Base-by-base conservation (phyloP, 2,113 vertebrate genomes). In the Microtus pennsylvanicus region DNA sequence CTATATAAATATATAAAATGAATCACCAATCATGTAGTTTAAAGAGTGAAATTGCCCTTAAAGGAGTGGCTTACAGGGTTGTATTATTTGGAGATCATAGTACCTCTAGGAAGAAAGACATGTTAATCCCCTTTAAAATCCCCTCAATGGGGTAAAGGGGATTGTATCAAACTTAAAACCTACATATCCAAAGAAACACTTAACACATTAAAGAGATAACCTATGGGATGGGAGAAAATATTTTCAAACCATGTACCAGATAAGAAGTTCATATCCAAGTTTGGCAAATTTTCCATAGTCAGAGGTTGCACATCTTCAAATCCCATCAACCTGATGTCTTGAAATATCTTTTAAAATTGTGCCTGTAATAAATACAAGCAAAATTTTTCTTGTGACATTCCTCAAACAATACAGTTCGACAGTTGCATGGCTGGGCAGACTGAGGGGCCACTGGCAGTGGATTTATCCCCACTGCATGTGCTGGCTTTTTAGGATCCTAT, bases 61-160 rank as follows among this genome's bases (percentile, higher is more conserved):
- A 55, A 81, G 28, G 30, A 52, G 50, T 81, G 52, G 52, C 4
- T 17, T 10, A n/a, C 10, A 81, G 33, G 30, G 10, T 58, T 35
- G 9, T 58, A 58, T 81, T 81, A n/a, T 21, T 22, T 81, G 52
- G 11, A n/a, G 21, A n/a, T 58, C 19, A 58, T 58, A n/a, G 78
- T 55, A 58, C 78, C 77, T 52, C 47, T 52, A 50, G 30, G 47
- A 80, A 35, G 28, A 11, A 52, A 50, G 70, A 33, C 87, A 93
- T 82, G 67, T 38, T 76, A 61, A 52, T 96, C 86, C 5, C 83
- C 83, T 70, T 7, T 83, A 91, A 74, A 86, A 87, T 92, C n/a
- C 26, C 7, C 21, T 76, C 70, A 93, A 65, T 42, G 65, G 82
- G 47, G 69, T 30, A 69, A 78, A 69, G n/a, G 38, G 22, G 30